Percentiles rank a stretch among this genome's conserved stretches.
phyloP scores from a whole-genome alignment of 2,888 invertebrate species.

The Balanococcus diminutus region DNA sequence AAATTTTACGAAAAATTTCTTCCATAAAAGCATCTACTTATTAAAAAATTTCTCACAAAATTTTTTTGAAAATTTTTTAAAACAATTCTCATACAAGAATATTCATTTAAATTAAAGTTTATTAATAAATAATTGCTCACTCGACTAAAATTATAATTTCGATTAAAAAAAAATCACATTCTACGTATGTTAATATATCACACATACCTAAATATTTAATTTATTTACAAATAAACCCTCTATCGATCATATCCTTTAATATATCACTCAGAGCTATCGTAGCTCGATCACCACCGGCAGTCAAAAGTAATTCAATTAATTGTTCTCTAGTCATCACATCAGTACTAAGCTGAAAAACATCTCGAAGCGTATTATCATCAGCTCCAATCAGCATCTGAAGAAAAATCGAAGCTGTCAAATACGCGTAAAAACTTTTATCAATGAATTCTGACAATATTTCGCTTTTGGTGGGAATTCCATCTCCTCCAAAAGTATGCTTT shows the following conservation, averaged over 20 bases:
- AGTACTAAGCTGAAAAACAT: background rate
- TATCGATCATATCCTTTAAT: background rate
- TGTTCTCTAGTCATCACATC: background rate
- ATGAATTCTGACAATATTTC: background rate
- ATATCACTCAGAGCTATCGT: background rate
- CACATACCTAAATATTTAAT: no score
- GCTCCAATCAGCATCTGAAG: background rate
- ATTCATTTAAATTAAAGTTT: no score
- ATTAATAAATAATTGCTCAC: no score
- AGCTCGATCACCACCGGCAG: background rate
- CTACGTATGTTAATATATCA: no score
- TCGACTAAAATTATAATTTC: no score
- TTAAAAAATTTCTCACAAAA: no score
- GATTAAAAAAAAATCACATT: no score
- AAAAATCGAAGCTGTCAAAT: background rate
- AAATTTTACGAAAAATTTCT: no score
- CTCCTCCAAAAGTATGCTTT: background rate
- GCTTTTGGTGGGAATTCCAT: background rate
- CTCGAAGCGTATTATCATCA: background rate
- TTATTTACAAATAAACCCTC: constrained; percentile 1
- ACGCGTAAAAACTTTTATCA: background rate
- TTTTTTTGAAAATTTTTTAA: no score
- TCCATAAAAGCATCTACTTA: no score
- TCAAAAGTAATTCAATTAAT: background rate
- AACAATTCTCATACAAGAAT: no score